A percentile compares a stretch with the other conserved stretches of the same genome.
phyloP scores from a whole-genome alignment of 2,888 invertebrate genomes.

The Orthosia incerta region DNA sequence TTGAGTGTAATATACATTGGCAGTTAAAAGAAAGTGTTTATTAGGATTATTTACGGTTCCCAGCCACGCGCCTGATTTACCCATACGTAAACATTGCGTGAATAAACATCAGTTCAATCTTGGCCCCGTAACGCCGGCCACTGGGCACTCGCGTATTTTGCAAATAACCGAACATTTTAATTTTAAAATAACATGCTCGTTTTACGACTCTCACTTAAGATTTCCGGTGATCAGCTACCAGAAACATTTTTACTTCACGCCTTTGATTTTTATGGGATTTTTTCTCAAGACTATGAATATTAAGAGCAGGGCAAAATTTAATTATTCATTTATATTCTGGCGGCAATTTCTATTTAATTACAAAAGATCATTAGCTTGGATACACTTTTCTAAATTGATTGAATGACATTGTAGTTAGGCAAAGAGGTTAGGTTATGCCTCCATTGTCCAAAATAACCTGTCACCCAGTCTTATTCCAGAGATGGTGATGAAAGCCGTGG shows the following conservation, averaged over 20 bases:
- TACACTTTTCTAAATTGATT: neutral
- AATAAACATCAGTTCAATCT: slow-evolving; percentile 63
- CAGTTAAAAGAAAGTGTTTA: slow-evolving; percentile 66
- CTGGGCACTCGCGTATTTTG: slow-evolving; percentile 56
- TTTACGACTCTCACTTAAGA: slow-evolving; percentile 67
- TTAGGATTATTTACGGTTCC: slow-evolving; percentile 66
- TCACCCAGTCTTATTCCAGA: neutral
- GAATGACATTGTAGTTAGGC: neutral
- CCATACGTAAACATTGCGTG: slow-evolving; percentile 66
- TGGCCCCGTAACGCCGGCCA: slow-evolving; percentile 53
- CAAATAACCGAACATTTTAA: slow-evolving; percentile 64
- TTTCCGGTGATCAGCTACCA: slow-evolving; percentile 68
- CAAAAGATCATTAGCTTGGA: neutral
- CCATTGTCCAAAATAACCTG: neutral
- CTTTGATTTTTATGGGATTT: slow-evolving; percentile 42
- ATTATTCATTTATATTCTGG: slow-evolving; percentile 8
- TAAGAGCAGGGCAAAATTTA: neutral
- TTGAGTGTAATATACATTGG: slow-evolving; percentile 52
- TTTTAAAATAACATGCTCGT: slow-evolving; percentile 63
- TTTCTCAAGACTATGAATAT: slow-evolving; percentile 19
- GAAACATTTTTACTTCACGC: slow-evolving; percentile 62
- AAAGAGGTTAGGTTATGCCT: too few species aligned
- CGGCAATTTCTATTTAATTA: neutral
- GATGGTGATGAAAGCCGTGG: slow-evolving; percentile 1
- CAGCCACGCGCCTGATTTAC: slow-evolving; percentile 63